Conservation (phyloP, 2,113 vertebrate species). For the Engystomops pustulosus region DNA sequence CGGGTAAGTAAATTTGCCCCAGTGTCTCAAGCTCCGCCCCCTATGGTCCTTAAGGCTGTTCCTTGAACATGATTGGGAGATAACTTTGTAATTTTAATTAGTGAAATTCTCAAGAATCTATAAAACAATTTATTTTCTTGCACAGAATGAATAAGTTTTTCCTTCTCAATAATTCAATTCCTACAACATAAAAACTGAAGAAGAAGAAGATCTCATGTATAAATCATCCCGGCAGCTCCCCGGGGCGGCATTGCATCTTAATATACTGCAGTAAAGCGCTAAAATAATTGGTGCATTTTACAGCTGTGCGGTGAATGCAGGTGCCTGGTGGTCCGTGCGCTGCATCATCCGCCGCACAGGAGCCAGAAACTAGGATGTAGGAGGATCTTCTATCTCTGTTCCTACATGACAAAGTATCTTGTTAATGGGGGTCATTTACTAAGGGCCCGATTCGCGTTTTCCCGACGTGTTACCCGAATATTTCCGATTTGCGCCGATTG, state of each 20-base stretch:
- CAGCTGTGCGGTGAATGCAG: slow-evolving; percentile 60
- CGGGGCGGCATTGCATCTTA: slow-evolving; percentile 68
- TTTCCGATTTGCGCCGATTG: too few relatives aligned
- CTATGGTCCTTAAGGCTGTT: too few relatives aligned
- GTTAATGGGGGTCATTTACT: too few relatives aligned
- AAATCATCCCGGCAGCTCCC: slow-evolving; percentile 64
- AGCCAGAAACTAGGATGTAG: neutral
- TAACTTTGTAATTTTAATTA: too few relatives aligned
- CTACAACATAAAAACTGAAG: slow-evolving; percentile 64
- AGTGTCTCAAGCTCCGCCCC: too few relatives aligned
- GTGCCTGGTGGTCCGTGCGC: slow-evolving; percentile 64
- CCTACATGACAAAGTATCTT: neutral
- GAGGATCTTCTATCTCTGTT: neutral
- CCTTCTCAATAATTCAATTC: slow-evolving; percentile 42
- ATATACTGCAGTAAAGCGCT: slow-evolving; percentile 63
- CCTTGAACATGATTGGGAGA: too few relatives aligned
- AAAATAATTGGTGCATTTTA: slow-evolving; percentile 71
- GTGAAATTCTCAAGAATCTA: too few relatives aligned
- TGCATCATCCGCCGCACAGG: neutral
- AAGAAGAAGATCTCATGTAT: slow-evolving; percentile 52
- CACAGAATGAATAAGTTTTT: neutral
- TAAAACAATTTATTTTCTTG: slow-evolving; percentile 4
- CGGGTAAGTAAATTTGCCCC: too few relatives aligned
- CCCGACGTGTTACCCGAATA: too few relatives aligned
- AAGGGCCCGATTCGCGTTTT: too few relatives aligned